phyloP scores from a whole-genome alignment of 2,797 vertebrate genomes.

The Oceanodroma leucorhoa region DNA sequence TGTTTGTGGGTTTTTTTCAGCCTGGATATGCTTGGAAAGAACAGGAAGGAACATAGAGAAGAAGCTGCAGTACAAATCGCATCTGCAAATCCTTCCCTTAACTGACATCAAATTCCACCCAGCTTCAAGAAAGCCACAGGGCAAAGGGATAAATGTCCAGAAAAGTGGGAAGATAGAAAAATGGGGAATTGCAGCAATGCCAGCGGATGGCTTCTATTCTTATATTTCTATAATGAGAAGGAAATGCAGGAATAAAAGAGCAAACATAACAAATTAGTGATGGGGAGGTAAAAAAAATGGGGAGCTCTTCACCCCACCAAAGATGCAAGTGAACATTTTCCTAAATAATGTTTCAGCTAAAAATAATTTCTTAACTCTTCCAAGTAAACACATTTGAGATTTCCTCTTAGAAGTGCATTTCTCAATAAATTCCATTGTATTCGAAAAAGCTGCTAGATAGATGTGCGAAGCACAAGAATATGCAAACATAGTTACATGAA shows the following conservation, averaged over 20 bases:
- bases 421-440: neutral
- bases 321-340: neutral
- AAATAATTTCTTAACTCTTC: neutral
- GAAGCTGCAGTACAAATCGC: accelerated
- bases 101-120: neutral
- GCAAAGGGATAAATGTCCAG: neutral
- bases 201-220: neutral
- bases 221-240: neutral
- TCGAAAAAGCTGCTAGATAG: neutral
- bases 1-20: neutral
- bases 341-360: neutral
- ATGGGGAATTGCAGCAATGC: neutral
- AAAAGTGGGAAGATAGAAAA: neutral
- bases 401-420: neutral
- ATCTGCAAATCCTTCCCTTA: neutral
- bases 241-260: neutral
- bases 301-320: neutral
- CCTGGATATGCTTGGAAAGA: neutral
- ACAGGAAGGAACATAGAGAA: neutral
- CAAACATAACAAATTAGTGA: neutral
- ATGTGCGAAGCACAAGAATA: neutral
- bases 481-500: accelerated
- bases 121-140: neutral
- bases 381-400: neutral
- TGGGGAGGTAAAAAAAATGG: neutral